Evolutionary conservation across 2,113 vertebrate genomes (phyloP).

Genomic region (Micronisus gabar): DNA sequence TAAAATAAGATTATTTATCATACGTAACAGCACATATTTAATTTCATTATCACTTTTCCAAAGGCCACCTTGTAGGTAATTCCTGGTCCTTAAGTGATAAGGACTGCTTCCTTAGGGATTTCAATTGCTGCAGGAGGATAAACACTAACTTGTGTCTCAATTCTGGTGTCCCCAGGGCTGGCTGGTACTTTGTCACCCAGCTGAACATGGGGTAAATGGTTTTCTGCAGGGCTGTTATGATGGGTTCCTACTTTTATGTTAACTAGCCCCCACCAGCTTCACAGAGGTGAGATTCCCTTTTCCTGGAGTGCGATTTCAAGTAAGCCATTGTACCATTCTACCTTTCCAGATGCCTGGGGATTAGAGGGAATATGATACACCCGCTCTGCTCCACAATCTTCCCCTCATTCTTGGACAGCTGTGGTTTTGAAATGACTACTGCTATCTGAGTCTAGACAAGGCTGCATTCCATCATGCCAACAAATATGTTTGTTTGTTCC

Average conservation of each 20-base stretch:
- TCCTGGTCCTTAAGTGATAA: neutral
- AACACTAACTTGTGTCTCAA: neutral
- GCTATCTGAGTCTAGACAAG: neutral
- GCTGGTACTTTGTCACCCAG: neutral
- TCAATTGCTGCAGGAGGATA: neutral
- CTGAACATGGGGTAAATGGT: neutral
- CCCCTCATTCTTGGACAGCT: neutral
- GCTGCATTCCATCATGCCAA: neutral
- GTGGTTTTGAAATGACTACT: neutral
- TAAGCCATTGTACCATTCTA: neutral
- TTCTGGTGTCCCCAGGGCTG: neutral
- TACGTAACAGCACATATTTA: neutral
- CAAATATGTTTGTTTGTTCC: neutral
- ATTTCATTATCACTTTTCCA: neutral
- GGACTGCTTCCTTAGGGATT: neutral
- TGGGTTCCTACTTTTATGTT: neutral
- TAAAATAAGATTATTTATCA: neutral
- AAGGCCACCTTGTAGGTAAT: neutral
- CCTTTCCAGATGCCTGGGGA: neutral
- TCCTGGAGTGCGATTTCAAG: neutral
- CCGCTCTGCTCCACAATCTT: accelerated
- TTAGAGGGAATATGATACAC: neutral
- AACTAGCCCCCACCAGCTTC: neutral
- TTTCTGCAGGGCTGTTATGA: neutral
- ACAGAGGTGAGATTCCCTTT: neutral